A percentile compares a stretch with the other conserved stretches of the same genome.
Conservation (phyloP, 1,140 invertebrate genomes). For the Sarcophaga peregrina region DNA sequence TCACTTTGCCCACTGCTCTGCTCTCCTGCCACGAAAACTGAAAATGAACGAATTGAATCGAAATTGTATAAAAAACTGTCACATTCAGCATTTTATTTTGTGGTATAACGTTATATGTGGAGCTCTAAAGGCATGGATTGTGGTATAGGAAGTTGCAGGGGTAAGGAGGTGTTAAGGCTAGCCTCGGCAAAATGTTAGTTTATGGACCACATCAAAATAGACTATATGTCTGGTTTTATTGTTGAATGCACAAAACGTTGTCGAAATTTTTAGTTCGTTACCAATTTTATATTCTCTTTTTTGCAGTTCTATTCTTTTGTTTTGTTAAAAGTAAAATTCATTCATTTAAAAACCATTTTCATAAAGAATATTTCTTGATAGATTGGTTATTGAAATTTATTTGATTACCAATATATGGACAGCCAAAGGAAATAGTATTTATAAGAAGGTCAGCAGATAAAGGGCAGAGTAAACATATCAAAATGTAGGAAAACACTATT, state of each 20-base stretch:
- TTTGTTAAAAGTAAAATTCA: neutral
- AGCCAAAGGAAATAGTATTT: no score
- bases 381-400: no score
- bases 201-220: neutral
- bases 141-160: neutral
- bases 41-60: neutral
- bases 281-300: neutral
- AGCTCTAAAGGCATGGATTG: no score
- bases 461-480: no score
- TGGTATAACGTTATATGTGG: no score
- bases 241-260: conserved; percentile 30
- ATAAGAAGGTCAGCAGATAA: no score
- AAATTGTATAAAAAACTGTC: conserved; percentile 34
- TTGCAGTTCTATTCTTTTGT: conserved; percentile 2
- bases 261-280: no score
- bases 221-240: conserved; percentile 17
- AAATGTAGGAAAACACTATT: no score
- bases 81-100: conserved; percentile 39
- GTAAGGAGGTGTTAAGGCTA: neutral
- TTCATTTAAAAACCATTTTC: neutral
- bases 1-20: neutral
- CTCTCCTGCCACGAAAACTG: neutral
- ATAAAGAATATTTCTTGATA: neutral
- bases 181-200: neutral
- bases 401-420: no score